Conservation (phyloP, 2,113 vertebrate species). For the Amphilophus citrinellus region DNA sequence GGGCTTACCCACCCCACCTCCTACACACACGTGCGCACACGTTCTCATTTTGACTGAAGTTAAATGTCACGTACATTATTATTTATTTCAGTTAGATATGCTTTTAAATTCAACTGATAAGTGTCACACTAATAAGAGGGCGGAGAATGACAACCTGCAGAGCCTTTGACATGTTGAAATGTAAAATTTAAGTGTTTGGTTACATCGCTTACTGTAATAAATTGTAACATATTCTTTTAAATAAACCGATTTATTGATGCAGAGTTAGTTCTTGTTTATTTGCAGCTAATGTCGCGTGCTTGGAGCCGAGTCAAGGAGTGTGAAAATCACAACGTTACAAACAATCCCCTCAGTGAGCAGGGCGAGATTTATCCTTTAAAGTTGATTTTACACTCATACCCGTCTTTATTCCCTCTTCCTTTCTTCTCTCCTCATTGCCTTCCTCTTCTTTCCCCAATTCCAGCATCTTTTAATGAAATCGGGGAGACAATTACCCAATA, state of each 20-base stretch:
- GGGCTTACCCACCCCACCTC: not conserved
- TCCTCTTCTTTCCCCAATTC: slow-evolving; percentile 1
- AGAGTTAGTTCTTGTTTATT: slow-evolving; percentile 19
- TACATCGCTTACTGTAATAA: slow-evolving; percentile 90
- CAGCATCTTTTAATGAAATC: slow-evolving; percentile 66
- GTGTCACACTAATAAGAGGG: not conserved
- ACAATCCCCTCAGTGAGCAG: not conserved
- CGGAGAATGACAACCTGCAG: slow-evolving; percentile 37
- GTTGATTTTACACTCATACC: slow-evolving; percentile 13
- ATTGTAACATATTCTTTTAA: slow-evolving; percentile 98
- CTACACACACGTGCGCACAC: not conserved
- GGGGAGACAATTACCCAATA: slow-evolving; percentile 70
- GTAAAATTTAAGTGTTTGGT: slow-evolving; percentile 74
- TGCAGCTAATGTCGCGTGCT: not conserved
- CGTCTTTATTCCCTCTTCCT: slow-evolving; percentile 15
- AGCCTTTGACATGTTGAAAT: slow-evolving; percentile 61
- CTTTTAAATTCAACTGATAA: slow-evolving; percentile 36
- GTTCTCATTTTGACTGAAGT: slow-evolving; percentile 3
- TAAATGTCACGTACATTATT: slow-evolving; percentile 24
- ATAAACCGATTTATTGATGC: slow-evolving; percentile 94
- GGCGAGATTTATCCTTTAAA: slow-evolving; percentile 4
- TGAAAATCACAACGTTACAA: not conserved
- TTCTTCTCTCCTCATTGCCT: not conserved
- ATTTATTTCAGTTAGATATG: slow-evolving; percentile 69
- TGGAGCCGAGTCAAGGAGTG: not conserved